Evolutionary conservation across 92 coral and sea anemone species (phyloP).

Genomic region (Chrysogorgia sp.): DNA sequence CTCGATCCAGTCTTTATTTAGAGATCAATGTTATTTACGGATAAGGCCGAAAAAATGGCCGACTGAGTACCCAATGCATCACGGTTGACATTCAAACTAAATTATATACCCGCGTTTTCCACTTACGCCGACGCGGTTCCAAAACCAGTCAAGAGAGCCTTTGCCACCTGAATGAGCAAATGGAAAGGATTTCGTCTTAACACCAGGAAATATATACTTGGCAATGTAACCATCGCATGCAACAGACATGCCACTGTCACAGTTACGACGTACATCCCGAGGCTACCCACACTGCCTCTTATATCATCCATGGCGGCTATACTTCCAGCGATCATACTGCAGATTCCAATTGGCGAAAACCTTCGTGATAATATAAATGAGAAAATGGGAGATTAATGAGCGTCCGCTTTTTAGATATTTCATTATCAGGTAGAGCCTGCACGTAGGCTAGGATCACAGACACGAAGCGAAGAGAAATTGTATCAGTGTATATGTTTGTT

Average conservation of each 20-base stretch:
- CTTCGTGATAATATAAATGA: not conserved
- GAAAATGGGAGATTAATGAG: not conserved
- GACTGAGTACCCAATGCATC: no score
- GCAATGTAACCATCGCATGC: constrained; percentile 6
- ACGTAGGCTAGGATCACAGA: no score
- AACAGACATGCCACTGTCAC: not conserved
- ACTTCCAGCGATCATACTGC: constrained; percentile 21
- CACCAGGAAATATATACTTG: constrained; percentile 8
- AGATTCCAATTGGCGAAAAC: constrained; percentile 30
- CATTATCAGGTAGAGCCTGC: no score
- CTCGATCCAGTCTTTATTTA: no score
- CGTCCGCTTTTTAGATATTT: no score
- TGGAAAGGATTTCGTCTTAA: constrained; percentile 15
- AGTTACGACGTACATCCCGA: constrained; percentile 8
- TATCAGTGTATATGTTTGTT: no score
- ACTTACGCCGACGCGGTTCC: constrained; percentile 36
- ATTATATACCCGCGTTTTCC: not conserved
- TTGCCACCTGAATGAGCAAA: not conserved
- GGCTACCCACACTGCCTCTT: not conserved
- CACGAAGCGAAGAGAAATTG: no score
- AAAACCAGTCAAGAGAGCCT: constrained; percentile 21
- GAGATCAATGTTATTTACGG: no score
- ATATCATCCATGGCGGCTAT: constrained; percentile 26
- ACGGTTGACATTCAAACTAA: no score
- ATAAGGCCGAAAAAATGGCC: no score